Evolutionary conservation across 2,888 invertebrate species (phyloP), one percentile per base, ranked within the genome.

Genomic region (Apodemia zela): DNA sequence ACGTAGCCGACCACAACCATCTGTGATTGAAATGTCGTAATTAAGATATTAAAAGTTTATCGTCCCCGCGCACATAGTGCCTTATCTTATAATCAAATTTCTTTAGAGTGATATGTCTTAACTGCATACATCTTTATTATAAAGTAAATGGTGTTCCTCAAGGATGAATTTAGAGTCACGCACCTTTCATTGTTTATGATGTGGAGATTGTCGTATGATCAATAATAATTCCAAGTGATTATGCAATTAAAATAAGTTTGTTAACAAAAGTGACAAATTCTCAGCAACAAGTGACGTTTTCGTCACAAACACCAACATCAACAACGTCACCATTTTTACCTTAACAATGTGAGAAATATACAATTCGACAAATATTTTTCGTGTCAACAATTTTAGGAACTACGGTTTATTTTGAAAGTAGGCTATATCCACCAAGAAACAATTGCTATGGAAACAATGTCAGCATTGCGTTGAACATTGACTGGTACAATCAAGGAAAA

Each of bases 351-450:
- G 51, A 51, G 51, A 51, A 21, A 51, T 51, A 51, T 21, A 51
- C 13, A 51, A 51, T 18, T 51, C 51, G 49, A 17, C 17, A 51
- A 51, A 51, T 51, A 51, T 51, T 51, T 51, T 51, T 51, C 51
- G 51, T 51, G 51, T 51, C 51, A 51, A 51, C 51, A 21, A 21
- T 51, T 21, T 51, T 51, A 51, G 51, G 51, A 51, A 51, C 51
- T 51, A 51, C 51, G 6, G 51, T 21, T 51, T 51, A 51, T 51
- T 51, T 51, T 21, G 11, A 51, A 51, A 13, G 21, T 21, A 51
- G 51, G 51, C 21, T 21, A 13, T 21, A 51, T 21, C 51, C 51
- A 51, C 51, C 51, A 51, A 51, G 11, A 51, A 51, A 51, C 51
- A 51, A 21, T 51, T 51, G 51, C 51, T 51, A 51, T 18, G 21